Conservation (phyloP, 1,140 invertebrate species). For the Sarcophaga peregrina region DNA sequence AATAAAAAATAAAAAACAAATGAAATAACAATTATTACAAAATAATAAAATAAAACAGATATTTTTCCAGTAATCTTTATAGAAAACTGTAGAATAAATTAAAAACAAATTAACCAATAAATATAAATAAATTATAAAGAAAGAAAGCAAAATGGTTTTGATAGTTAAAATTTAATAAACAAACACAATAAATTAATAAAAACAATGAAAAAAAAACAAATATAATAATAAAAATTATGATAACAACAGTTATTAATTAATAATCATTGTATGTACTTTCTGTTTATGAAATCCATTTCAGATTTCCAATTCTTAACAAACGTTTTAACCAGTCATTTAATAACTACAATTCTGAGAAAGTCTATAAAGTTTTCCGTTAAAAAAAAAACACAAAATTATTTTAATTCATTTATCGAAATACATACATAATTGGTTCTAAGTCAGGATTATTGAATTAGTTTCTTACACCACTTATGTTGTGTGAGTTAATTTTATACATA, state of each 20-base stretch:
- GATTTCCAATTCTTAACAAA: too few relatives aligned
- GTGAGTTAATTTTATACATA: too few relatives aligned
- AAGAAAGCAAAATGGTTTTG: slow-evolving; percentile 21
- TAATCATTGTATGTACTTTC: background rate
- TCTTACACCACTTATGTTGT: too few relatives aligned
- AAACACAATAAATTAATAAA: background rate
- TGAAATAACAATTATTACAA: background rate
- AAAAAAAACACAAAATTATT: too few relatives aligned
- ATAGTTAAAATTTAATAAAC: slow-evolving; percentile 18
- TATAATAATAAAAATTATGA: slow-evolving; percentile 10
- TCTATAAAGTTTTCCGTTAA: too few relatives aligned
- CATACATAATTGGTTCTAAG: too few relatives aligned
- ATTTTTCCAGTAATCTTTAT: slow-evolving; percentile 27
- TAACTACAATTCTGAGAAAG: too few relatives aligned
- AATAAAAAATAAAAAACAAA: too few relatives aligned
- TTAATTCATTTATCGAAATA: too few relatives aligned
- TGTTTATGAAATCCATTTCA: too few relatives aligned
- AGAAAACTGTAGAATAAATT: slow-evolving; percentile 21
- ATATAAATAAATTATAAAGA: slow-evolving; percentile 1
- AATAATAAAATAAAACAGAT: slow-evolving; percentile 16
- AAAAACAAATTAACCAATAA: slow-evolving; percentile 27
- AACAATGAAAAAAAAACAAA: background rate
- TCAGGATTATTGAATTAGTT: too few relatives aligned
- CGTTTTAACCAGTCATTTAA: too few relatives aligned
- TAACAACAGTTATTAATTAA: slow-evolving; percentile 5